Evolutionary conservation across 2,888 invertebrate species (phyloP), one percentile per base, ranked within the genome.

Genomic region (Epinotia brunnichana): DNA sequence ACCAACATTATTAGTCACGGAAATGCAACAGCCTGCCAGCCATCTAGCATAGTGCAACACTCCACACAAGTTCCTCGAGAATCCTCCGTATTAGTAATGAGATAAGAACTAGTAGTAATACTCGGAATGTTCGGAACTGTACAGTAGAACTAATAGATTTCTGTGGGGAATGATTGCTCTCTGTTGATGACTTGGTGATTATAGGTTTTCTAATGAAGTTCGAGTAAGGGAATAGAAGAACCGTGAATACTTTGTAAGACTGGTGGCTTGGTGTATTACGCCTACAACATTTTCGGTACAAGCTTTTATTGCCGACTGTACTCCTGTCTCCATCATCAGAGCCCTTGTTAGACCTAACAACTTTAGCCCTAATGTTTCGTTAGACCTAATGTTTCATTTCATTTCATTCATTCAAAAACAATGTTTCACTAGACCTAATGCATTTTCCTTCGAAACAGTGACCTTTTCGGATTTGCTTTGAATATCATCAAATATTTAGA

Each of bases 61-160:
- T 41, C 57, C 63, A 53, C 51, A 41, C 51, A 69, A 48, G 48
- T 21, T 9, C 17, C 21, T 3, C 48, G 4, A 5, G 0, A 13
- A 5, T 51, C 41, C 35, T 24, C 29, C 62, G 15, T 69, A 59
- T 21, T 11, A 17, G 5, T 17, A n/a, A 24, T 17, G 24, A 19
- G 10, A 63, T 59, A 63, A 57, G 29, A 17, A 51, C 21, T 21
- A 10, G 24, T 15, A 29, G 57, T 10, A 24, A 35, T 39, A 19
- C 41, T 21, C 17, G 9, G 19, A 57, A 11, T 19, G 3, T 51
- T 24, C 10, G 19, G 10, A 5, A 35, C 15, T 67, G 71, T 72
- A 61, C 61, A 68, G 56, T 68, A 62, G 67, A 73, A 73, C 73
- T 73, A 73, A 73, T 73, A 73, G 73, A 73, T 73, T 73, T 69